Percentiles rank a stretch among this genome's conserved stretches.
phyloP scores from a whole-genome alignment of 2,797 vertebrate genomes.

The Steatocranus sp. region DNA sequence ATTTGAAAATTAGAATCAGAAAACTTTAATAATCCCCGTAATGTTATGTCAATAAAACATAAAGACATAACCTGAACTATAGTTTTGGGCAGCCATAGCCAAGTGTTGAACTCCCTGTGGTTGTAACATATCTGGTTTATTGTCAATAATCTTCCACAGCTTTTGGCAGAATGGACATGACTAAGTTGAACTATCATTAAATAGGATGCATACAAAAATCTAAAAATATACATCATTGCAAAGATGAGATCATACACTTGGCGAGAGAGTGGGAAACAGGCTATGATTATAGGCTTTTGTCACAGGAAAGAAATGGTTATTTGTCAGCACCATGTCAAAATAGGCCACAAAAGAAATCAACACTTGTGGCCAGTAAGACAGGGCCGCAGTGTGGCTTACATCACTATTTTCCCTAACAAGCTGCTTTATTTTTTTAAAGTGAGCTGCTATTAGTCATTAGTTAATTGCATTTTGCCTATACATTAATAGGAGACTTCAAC shows the following conservation, averaged over 20 bases:
- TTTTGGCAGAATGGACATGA: constrained; percentile 40
- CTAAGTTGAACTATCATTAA: constrained; percentile 71
- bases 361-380: constrained; percentile 20
- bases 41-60: neutral
- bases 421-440: constrained; percentile 28
- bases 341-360: constrained; percentile 47
- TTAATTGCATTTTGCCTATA: constrained; percentile 7
- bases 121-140: constrained; percentile 39
- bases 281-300: constrained; percentile 76
- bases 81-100: neutral
- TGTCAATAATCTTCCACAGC: constrained; percentile 37
- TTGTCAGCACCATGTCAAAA: constrained; percentile 72
- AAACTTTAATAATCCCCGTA: neutral
- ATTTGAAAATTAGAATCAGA: neutral
- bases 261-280: constrained; percentile 43
- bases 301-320: constrained; percentile 71
- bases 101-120: constrained; percentile 22
- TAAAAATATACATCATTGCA: constrained; percentile 65
- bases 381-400: constrained; percentile 7
- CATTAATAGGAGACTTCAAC: neutral
- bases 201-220: constrained; percentile 57
- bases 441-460: constrained; percentile 6
- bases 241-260: constrained; percentile 69
- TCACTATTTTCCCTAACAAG: constrained; percentile 32
- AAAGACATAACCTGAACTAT: neutral